These are phyloP conservation scores for Zaprionus tsacasi DNA, from an alignment of 1,140 invertebrate species.

Conservation along the genomic window DNA sequence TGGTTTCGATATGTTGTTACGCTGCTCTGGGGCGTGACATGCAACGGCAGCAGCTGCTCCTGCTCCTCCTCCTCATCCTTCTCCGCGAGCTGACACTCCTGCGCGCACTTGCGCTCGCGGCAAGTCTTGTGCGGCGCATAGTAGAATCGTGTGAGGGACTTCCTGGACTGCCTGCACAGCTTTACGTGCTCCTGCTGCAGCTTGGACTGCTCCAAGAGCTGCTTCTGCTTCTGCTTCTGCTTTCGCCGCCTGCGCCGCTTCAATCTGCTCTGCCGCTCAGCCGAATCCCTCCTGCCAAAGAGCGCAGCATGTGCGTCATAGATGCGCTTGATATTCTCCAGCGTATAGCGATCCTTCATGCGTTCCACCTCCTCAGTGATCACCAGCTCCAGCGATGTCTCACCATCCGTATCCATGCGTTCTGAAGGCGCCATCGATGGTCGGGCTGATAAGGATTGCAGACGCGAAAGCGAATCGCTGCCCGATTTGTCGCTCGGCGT, in stretches of 20 bases:
- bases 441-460: neutral
- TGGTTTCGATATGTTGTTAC: constrained; percentile 39
- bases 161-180: no score
- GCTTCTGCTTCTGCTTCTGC: neutral
- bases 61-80: neutral
- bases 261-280: neutral
- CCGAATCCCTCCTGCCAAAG: neutral
- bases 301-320: neutral
- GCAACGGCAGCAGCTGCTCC: neutral
- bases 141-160: constrained; percentile 15
- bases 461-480: no score
- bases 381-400: neutral
- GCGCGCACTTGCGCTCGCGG: constrained; percentile 17
- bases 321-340: neutral
- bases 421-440: neutral
- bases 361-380: neutral
- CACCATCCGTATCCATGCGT: neutral
- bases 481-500: no score
- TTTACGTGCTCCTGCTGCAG: neutral
- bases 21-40: neutral
- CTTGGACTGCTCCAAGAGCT: neutral
- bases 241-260: neutral
- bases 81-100: neutral
- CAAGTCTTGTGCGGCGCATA: constrained; percentile 47
- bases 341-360: constrained; percentile 10